Base-by-base conservation (phyloP, 2,797 vertebrate genomes). In the Apodemus agrarius region DNA sequence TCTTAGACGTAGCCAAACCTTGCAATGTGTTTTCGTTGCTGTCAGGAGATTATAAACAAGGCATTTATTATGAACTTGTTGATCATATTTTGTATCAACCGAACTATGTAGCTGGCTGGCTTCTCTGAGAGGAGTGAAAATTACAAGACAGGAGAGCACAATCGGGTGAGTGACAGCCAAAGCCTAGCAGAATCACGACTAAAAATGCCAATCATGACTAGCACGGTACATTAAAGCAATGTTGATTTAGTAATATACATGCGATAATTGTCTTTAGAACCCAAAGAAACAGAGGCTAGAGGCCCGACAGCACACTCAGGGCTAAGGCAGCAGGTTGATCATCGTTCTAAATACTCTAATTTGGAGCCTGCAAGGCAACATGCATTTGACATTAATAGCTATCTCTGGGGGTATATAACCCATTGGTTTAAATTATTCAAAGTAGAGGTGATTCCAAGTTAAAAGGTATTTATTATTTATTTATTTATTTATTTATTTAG, bases 31-130 rank as follows among this genome's bases (percentile, higher is more conserved):
- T 90, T 93, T 92, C 24, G 49, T 31, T 76, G 88, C 29, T 83
- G 37, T 89, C 26, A 61, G 46, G 46, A 61, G 92, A 69, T 89
- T 86, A 83, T 83, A 95, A 96, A 92, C 43, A 95, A 92, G 3
- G 17, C 74, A 40, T 93, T 95, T 96, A 57, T 95, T 89, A 37
- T 87, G 92, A 96, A 92, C 37, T 93, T 86, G 63, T 75, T 93
- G 89, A 37, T 93, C 75, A 37, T 72, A 69, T 90, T 97, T 96
- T 80, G 24, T 72, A 72, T 97, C 59, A 95, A 84, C 61, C 57
- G 40, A 89, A 92, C 11, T 95, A 43, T 16, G 31, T 54, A 81
- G 37, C 17, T 87, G 31, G 17, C 80, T 91, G 52, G 52, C n/a
- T 89, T n/a, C n/a, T 96, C 26, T 83, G 29, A 57, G 80, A 91